These are phyloP conservation scores for Scolanthus callimorphus DNA, from an alignment of 92 coral and sea anemone species.

Conservation along the genomic window DNA sequence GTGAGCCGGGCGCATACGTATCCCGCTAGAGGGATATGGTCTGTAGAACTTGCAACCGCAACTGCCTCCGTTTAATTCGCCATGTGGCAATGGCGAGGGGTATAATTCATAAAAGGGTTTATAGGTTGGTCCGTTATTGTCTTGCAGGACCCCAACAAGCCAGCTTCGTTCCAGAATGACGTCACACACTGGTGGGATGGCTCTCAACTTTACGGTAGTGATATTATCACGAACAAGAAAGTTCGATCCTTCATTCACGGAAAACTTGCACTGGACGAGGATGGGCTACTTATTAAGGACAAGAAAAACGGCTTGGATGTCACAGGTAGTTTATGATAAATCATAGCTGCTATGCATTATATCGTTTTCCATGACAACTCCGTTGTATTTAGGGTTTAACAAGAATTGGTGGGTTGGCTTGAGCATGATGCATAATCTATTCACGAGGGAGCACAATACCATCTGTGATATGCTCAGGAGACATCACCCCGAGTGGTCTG, in stretches of 20 bases:
- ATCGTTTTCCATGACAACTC: not conserved
- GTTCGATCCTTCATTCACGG: slow-evolving; percentile 52
- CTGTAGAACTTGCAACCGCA: no score
- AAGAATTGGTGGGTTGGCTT: slow-evolving; percentile 86
- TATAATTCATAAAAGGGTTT: no score
- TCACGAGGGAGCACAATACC: slow-evolving; percentile 72
- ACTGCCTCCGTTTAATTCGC: no score
- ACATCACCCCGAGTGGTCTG: slow-evolving; percentile 46
- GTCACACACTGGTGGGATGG: slow-evolving; percentile 94
- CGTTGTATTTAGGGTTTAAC: slow-evolving; percentile 46
- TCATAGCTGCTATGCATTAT: not conserved
- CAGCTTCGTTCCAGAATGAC: slow-evolving; percentile 72
- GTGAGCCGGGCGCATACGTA: no score
- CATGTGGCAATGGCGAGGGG: no score
- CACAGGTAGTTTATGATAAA: slow-evolving; percentile 32
- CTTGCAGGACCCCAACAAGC: slow-evolving; percentile 33
- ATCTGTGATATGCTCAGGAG: slow-evolving; percentile 66
- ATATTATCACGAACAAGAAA: slow-evolving; percentile 30
- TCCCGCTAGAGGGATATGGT: no score
- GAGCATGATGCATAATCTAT: slow-evolving; percentile 66
- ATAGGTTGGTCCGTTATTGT: no score
- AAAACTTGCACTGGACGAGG: slow-evolving; percentile 39
- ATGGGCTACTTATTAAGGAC: slow-evolving; percentile 61
- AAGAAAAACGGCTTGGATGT: slow-evolving; percentile 60
- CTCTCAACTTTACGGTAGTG: slow-evolving; percentile 75